Percentiles rank a stretch among this genome's conserved stretches.
phyloP scores from a whole-genome alignment of 2,888 invertebrate species.

The Megamerina dolium region DNA sequence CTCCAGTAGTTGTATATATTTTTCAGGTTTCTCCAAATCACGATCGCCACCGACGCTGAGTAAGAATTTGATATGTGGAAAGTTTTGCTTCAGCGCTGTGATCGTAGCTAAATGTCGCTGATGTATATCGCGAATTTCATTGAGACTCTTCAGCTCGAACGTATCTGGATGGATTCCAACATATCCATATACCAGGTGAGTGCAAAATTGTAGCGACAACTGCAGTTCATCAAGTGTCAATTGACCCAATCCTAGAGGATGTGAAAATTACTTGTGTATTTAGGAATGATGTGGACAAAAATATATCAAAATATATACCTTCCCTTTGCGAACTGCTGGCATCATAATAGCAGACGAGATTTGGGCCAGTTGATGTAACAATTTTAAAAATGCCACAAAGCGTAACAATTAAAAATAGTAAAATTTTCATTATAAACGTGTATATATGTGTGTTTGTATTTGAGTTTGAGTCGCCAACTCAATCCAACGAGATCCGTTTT shows the following conservation, averaged over 20 bases:
- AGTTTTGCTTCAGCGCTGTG: constrained; percentile 61
- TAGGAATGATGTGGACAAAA: too few species aligned
- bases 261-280: too few species aligned
- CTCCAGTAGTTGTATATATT: constrained; percentile 69
- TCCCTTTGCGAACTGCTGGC: too few species aligned
- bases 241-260: constrained; percentile 71
- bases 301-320: too few species aligned
- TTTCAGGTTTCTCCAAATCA: constrained; percentile 58
- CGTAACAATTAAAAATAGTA: too few species aligned
- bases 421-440: too few species aligned
- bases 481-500: too few species aligned
- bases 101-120: constrained; percentile 66
- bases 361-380: too few species aligned
- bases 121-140: constrained; percentile 68
- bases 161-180: constrained; percentile 66
- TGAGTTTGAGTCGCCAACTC: too few species aligned
- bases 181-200: constrained; percentile 72
- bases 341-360: too few species aligned
- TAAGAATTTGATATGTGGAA: constrained; percentile 64
- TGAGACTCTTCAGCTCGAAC: constrained; percentile 62
- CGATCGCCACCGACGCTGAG: constrained; percentile 72
- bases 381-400: too few species aligned
- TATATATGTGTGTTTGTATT: too few species aligned
- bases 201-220: constrained; percentile 68
- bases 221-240: constrained; percentile 64